Evolutionary conservation across 2,113 vertebrate species (phyloP).

Genomic region (Mus spicilegus): DNA sequence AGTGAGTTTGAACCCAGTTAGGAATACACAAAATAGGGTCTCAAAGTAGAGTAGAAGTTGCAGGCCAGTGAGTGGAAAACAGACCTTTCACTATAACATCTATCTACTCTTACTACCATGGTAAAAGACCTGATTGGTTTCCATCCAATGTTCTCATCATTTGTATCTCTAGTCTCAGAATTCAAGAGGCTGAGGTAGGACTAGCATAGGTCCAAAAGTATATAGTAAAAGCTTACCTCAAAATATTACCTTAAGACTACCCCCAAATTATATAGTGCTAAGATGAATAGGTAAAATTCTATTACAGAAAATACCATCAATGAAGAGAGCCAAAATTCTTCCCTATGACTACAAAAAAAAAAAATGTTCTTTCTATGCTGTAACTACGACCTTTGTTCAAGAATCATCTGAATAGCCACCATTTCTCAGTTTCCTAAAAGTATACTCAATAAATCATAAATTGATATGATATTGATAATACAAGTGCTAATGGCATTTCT

Average conservation of each 20-base stretch:
- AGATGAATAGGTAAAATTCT: constrained; percentile 40
- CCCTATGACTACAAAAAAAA: not conserved
- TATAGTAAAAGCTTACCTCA: not conserved
- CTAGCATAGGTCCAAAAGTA: not conserved
- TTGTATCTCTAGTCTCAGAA: not conserved
- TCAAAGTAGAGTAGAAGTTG: not conserved
- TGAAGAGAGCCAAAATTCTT: constrained; percentile 9
- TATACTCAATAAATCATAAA: not conserved
- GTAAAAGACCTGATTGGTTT: not conserved
- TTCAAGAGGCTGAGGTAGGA: not conserved
- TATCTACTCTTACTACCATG: not conserved
- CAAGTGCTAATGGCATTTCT: not conserved
- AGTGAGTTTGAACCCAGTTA: not conserved
- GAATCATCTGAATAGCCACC: not conserved
- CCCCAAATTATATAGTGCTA: constrained; percentile 36
- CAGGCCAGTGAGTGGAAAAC: not conserved
- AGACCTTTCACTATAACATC: constrained; percentile 16
- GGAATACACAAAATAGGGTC: not conserved
- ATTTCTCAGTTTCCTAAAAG: not conserved
- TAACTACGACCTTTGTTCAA: constrained; percentile 16
- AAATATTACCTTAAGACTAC: not conserved
- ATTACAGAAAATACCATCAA: not conserved
- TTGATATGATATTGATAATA: not conserved
- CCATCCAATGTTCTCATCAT: constrained; percentile 5
- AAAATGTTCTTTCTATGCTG: constrained; percentile 1